Evolutionary conservation across 2,888 invertebrate species (phyloP).

Genomic region (Platynereis dumerilii): DNA sequence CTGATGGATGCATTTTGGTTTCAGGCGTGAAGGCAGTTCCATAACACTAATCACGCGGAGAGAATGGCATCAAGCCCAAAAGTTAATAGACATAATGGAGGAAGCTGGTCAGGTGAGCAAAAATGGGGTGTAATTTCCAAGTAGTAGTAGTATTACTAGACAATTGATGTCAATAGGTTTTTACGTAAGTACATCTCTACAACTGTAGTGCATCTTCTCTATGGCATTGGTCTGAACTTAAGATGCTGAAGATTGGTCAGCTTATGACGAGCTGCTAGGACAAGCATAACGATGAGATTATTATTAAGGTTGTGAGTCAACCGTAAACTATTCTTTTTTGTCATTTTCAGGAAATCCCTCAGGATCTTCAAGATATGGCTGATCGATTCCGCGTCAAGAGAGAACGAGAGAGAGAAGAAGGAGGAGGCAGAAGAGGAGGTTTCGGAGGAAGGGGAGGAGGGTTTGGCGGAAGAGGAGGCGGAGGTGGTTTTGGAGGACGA

Average conservation of each 20-base stretch:
- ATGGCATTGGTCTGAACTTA: no score
- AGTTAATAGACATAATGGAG: constrained; percentile 83
- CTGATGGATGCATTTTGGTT: background rate
- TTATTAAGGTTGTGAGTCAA: no score
- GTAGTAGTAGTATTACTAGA: no score
- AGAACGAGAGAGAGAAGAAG: constrained; percentile 62
- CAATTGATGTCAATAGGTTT: no score
- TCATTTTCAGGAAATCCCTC: constrained; percentile 75
- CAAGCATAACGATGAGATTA: no score
- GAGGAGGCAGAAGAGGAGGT: constrained; percentile 62
- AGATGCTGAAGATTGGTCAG: no score
- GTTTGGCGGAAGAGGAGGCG: constrained; percentile 36
- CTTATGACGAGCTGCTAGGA: no score
- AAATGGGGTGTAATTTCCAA: no score
- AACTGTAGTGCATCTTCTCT: no score
- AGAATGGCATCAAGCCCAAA: constrained; percentile 84
- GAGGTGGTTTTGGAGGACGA: constrained; percentile 29
- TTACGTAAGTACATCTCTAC: no score
- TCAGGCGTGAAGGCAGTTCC: constrained; percentile 75
- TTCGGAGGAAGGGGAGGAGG: constrained; percentile 54
- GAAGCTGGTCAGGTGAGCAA: constrained; percentile 76
- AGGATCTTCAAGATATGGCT: constrained; percentile 78
- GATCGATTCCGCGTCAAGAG: constrained; percentile 76
- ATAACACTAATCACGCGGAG: constrained; percentile 78
- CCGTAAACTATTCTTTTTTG: no score